A percentile compares a stretch with the other conserved stretches of the same genome.
phyloP scores from a whole-genome alignment of 37 sponge, comb jelly and placozoan genomes.

The Theonella swinhoei region DNA sequence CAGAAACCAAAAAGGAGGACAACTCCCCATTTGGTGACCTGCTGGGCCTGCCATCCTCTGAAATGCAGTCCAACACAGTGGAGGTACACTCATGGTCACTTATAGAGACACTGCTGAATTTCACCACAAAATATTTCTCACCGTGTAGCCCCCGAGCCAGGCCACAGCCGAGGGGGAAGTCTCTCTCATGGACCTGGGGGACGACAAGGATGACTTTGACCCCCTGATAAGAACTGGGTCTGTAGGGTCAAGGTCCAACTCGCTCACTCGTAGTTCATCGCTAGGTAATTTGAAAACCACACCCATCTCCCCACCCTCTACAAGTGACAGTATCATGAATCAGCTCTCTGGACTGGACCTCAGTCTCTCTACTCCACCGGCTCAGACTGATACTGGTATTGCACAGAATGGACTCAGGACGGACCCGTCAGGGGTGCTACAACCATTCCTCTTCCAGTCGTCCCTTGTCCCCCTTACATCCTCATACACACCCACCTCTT shows the following conservation, averaged over 20 bases:
- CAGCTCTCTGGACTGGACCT: conserved; percentile 22
- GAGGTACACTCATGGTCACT: neutral
- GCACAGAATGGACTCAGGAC: neutral
- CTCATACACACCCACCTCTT: neutral
- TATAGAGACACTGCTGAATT: neutral
- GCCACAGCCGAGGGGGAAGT: neutral
- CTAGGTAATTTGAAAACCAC: neutral
- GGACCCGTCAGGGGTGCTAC: neutral
- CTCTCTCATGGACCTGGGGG: conserved; percentile 39
- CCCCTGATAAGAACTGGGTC: conserved; percentile 31
- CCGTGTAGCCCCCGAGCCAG: neutral
- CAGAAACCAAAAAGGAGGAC: neutral
- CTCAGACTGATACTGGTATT: neutral
- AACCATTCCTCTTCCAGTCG: too few species aligned
- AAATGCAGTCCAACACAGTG: neutral
- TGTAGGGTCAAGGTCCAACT: neutral
- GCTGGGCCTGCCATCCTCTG: conserved; percentile 18
- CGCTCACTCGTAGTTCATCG: conserved; percentile 4
- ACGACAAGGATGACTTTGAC: conserved; percentile 35
- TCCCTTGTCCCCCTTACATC: too few species aligned
- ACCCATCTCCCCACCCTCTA: neutral
- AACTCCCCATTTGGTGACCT: conserved; percentile 25
- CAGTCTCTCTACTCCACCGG: neutral
- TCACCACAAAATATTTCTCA: neutral
- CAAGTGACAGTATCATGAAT: neutral